Evolutionary conservation across 2,113 vertebrate species (phyloP).

Genomic region (Grammomys dolichurus): DNA sequence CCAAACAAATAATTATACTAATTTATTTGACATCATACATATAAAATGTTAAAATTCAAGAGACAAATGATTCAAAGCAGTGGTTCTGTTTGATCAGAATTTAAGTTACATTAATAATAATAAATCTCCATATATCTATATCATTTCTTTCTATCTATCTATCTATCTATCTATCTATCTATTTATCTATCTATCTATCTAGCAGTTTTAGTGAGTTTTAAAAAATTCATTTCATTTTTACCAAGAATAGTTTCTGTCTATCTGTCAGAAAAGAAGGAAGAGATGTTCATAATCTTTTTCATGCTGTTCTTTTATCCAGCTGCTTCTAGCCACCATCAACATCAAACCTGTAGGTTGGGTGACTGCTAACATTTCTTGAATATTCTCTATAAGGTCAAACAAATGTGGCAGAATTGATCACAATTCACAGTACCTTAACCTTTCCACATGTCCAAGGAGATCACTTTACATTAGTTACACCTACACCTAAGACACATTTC

Average conservation of each 20-base stretch:
- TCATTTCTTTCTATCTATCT: too few species aligned
- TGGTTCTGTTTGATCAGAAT: slow-evolving; percentile 1
- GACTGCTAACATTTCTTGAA: slow-evolving; percentile 7
- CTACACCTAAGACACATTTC: not conserved
- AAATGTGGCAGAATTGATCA: not conserved
- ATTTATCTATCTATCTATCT: too few species aligned
- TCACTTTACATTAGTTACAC: not conserved
- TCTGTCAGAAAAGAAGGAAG: not conserved
- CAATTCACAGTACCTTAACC: not conserved
- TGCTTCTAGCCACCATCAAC: not conserved
- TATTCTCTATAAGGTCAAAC: slow-evolving; percentile 10
- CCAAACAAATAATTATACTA: not conserved
- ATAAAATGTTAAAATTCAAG: not conserved
- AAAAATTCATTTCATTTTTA: not conserved
- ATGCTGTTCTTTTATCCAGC: slow-evolving; percentile 13
- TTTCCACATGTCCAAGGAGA: not conserved
- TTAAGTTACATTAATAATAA: not conserved
- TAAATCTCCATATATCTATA: not conserved
- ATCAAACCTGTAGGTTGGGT: not conserved
- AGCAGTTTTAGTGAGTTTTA: not conserved
- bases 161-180: too few species aligned
- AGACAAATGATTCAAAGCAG: not conserved
- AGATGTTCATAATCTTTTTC: not conserved
- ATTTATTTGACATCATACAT: not conserved
- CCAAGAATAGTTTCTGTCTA: not conserved